Evolutionary conservation across 2,888 invertebrate genomes (phyloP).

Genomic region (Melanchra persicariae): DNA sequence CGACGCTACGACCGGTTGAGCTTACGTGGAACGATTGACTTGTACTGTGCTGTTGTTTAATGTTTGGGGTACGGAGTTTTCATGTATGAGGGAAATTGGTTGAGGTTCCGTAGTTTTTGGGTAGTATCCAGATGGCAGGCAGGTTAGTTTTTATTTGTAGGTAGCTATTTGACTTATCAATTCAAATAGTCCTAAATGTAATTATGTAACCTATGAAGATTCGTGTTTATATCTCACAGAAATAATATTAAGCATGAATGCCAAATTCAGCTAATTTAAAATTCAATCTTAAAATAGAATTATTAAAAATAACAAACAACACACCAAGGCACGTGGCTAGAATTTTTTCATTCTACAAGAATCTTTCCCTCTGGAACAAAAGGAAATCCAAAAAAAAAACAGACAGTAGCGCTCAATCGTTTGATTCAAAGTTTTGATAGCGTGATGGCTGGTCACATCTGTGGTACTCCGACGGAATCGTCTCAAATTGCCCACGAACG

Average conservation of each 20-base stretch:
- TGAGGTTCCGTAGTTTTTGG: not conserved
- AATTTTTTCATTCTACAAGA: not conserved
- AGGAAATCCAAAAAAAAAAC: not conserved
- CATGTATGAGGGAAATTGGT: not conserved
- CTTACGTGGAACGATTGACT: constrained; percentile 64
- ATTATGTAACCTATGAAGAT: too few species aligned
- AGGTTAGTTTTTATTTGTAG: not conserved
- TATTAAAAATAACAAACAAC: not conserved
- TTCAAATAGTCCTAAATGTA: too few species aligned
- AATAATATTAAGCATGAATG: not conserved
- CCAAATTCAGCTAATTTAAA: not conserved
- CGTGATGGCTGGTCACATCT: constrained; percentile 58
- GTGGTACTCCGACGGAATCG: constrained; percentile 44
- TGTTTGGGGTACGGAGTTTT: constrained; percentile 10
- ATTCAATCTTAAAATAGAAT: not conserved
- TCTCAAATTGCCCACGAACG: constrained; percentile 62
- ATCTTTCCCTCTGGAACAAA: not conserved
- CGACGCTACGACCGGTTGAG: constrained; percentile 73
- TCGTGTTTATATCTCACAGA: too few species aligned
- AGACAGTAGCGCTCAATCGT: constrained; percentile 41
- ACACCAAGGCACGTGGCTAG: too few species aligned
- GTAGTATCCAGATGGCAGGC: not conserved
- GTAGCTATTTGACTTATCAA: not conserved
- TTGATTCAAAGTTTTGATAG: constrained; percentile 38
- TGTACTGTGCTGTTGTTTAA: constrained; percentile 59